Conservation (phyloP, 2,797 vertebrate genomes). For the Crypturellus tataupa region DNA sequence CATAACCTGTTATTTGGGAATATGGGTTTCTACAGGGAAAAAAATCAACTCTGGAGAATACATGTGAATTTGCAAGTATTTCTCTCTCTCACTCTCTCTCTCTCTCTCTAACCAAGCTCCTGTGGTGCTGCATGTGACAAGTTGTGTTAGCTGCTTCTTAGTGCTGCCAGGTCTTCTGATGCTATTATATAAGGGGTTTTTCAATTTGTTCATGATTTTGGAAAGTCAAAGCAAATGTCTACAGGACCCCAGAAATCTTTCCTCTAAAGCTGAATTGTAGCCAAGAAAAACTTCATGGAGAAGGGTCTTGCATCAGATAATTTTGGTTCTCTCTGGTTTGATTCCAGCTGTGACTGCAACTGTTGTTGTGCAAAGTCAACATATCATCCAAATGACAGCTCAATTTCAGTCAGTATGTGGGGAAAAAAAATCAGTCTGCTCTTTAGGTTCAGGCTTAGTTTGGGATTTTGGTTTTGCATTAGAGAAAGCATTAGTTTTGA, state of each 20-base stretch:
- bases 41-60: not conserved
- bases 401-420: not conserved
- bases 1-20: not conserved
- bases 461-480: not conserved
- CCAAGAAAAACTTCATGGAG: not conserved
- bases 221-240: not conserved
- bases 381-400: not conserved
- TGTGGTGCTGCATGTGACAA: not conserved
- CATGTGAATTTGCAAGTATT: not conserved
- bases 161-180: not conserved
- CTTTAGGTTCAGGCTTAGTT: not conserved
- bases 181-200: not conserved
- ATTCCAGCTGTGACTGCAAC: not conserved
- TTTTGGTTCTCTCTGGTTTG: not conserved
- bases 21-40: not conserved
- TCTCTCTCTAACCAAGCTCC: not conserved
- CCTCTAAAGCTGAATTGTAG: not conserved
- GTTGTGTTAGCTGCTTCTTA: not conserved
- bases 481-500: not conserved
- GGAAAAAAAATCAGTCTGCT: not conserved
- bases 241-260: too few species aligned
- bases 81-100: not conserved
- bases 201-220: not conserved
- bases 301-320: not conserved
- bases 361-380: not conserved